Evolutionary conservation across 2,888 invertebrate species (phyloP), one percentile per base, ranked within the genome.

Genomic region (Beris chalybata): DNA sequence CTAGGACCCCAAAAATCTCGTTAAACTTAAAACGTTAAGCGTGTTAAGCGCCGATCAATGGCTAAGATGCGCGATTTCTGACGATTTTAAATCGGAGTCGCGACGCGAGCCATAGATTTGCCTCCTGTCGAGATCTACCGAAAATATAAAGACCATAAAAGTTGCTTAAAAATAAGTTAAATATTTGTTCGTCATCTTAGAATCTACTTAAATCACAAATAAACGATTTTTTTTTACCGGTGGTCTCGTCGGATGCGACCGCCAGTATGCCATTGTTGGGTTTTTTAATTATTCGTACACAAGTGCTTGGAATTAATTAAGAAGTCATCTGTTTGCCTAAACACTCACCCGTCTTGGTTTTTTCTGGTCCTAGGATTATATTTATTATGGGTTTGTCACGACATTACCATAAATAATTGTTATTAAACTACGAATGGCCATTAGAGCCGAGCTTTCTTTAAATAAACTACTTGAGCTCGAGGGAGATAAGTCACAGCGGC

Each of bases 121-220:
- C 38, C 7, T 22, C 5, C 38, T 38, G 38, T 38, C 38, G 9
- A 38, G 38, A 48, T 12, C n/a, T 48, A 48, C 15, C 15, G 4
- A 48, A 48, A 15, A 48, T 48, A 48, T 13, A 48, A n/a, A n/a
- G 64, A 64, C 45, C 45, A 64, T 64, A 53, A 53, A 54, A 64
- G 54, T 64, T 53, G 64, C 53, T 67, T 66, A 68, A 71, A 69
- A 70, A 70, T 66, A 72, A 71, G 70, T 71, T 70, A 71, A 72
- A 72, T 72, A 72, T 72, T 72, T 72, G 69, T 65, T 69, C 54
- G 70, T 68, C 67, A 70, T 71, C 70, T 72, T 72, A 72, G 72
- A 72, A 71, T 70, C 71, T 70, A 72, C 71, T 71, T 71, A 70
- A 69, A 69, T n/a, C 43, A 53, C 45, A 64, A 54, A 64, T 54